phyloP scores from a whole-genome alignment of 2,797 vertebrate genomes.

The Lindbergichthys nudifrons region DNA sequence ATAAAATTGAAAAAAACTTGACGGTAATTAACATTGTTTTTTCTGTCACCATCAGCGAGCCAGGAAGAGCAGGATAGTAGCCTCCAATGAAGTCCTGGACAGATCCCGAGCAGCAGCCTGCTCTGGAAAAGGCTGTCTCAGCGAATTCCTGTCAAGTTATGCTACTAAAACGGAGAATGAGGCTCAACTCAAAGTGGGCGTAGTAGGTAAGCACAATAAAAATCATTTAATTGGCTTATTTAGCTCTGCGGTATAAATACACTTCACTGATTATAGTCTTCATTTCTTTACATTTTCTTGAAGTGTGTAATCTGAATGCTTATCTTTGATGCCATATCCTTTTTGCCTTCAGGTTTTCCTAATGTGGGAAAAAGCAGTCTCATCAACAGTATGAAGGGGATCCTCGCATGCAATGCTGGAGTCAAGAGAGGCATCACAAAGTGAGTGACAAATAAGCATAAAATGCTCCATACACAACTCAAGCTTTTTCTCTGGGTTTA shows the following conservation, averaged over 20 bases:
- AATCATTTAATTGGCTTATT: not conserved
- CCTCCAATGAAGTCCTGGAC: constrained; percentile 71
- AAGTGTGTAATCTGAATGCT: not conserved
- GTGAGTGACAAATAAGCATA: constrained; percentile 75
- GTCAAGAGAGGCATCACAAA: constrained; percentile 91
- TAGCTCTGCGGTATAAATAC: not conserved
- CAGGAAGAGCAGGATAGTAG: constrained; percentile 75
- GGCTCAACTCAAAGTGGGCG: constrained; percentile 86
- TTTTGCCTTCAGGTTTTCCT: constrained; percentile 88
- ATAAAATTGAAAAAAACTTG: not conserved
- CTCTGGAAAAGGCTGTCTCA: constrained; percentile 83
- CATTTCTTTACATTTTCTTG: not conserved
- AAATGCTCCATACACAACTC: not conserved
- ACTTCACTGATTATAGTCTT: not conserved
- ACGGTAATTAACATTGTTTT: not conserved
- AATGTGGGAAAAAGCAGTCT: constrained; percentile 98
- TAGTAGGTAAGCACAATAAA: constrained; percentile 87
- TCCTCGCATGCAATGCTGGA: constrained; percentile 87
- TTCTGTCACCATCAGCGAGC: constrained; percentile 67
- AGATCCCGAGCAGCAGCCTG: constrained; percentile 77
- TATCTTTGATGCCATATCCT: not conserved
- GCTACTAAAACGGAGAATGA: constrained; percentile 59
- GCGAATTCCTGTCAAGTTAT: constrained; percentile 83
- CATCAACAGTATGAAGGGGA: constrained; percentile 93
- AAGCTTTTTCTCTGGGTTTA: not conserved